Base-by-base conservation (phyloP, 2,797 vertebrate species). In the Acanthornis magna region DNA sequence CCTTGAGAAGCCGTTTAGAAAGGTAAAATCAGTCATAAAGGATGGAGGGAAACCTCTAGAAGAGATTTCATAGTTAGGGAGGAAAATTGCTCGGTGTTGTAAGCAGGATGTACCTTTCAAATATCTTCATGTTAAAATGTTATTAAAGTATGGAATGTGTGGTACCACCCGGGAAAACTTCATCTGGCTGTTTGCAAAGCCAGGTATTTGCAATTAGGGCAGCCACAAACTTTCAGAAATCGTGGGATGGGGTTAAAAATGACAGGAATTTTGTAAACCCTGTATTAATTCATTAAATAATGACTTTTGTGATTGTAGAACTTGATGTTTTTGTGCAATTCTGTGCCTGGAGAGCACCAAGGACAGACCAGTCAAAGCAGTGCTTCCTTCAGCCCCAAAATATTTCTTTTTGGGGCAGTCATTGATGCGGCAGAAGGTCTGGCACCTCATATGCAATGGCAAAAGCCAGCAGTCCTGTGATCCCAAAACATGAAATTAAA, bases 261-360 rank as follows among this genome's bases (percentile, higher is more conserved):
- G 0, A 20, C 1, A 58, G 16, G 27, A 36, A 27, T 43, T 42
- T 11, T 50, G 1, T 10, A 2, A 13, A 10, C 13, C 30, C 3
- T 48, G 5, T 5, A 34, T 2, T 4, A 17, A 10, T 32, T 47
- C 2, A 34, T 62, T 75, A 45, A 75, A 34, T 22, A 65, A 54
- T 25, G 0, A 8, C 2, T 86, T 74, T 16, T 7, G 27, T 40
- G 30, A 34, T 48, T 54, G 22, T 29, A 34, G 18, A 22, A 65
- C 8, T 26, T 30, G 38, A 0, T 58, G 5, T 18, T n/a, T 57
- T n/a, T 23, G 16, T 18, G 14, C 11, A 43, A 0, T 71, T 83
- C 18, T 42, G 9, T 30, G 9, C 21, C 42, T 61, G 34, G 38
- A 65, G 50, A 8, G 13, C 23, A 20, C 4, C 1, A 1, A 5